Conservation (phyloP, 2,888 invertebrate genomes). For the Colostygia pectinataria region DNA sequence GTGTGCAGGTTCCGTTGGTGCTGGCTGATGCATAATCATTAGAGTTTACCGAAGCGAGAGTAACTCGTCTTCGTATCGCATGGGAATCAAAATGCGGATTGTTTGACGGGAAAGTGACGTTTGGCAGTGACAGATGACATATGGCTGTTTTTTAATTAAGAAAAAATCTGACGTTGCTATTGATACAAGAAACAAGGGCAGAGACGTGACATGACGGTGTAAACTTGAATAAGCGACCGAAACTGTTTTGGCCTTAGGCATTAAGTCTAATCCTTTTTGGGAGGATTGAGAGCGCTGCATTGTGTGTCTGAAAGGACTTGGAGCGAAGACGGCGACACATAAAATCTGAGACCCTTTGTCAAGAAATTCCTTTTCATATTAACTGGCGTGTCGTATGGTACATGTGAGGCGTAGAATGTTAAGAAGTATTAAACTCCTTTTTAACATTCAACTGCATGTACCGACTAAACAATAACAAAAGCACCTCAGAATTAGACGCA, state of each 20-base stretch:
- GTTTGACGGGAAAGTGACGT: constrained; percentile 67
- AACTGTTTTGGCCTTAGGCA: constrained; percentile 51
- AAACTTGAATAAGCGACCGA: constrained; percentile 64
- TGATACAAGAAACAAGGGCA: constrained; percentile 34
- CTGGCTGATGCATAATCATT: constrained; percentile 73
- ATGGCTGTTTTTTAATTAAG: constrained; percentile 14
- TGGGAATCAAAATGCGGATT: constrained; percentile 65
- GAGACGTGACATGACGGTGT: constrained; percentile 65
- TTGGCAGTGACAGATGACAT: constrained; percentile 56
- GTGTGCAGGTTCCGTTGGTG: constrained; percentile 67
- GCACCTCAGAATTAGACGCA: constrained; percentile 60
- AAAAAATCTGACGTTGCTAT: constrained; percentile 18
- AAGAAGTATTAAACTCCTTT: constrained; percentile 41
- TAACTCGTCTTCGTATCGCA: constrained; percentile 54
- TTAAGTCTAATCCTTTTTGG: constrained; percentile 59
- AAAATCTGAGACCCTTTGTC: constrained; percentile 45
- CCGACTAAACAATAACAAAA: constrained; percentile 62
- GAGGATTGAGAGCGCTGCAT: constrained; percentile 42
- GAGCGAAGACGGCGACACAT: constrained; percentile 43
- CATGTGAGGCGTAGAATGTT: constrained; percentile 36
- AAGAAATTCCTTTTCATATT: constrained; percentile 38
- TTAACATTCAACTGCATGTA: constrained; percentile 54
- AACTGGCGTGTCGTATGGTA: constrained; percentile 26
- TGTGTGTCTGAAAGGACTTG: constrained; percentile 48
- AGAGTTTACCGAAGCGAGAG: constrained; percentile 72